Evolutionary conservation across 2,888 invertebrate species (phyloP), one percentile per base, ranked within the genome.

Genomic region (Sphaerophoria rueppellii): DNA sequence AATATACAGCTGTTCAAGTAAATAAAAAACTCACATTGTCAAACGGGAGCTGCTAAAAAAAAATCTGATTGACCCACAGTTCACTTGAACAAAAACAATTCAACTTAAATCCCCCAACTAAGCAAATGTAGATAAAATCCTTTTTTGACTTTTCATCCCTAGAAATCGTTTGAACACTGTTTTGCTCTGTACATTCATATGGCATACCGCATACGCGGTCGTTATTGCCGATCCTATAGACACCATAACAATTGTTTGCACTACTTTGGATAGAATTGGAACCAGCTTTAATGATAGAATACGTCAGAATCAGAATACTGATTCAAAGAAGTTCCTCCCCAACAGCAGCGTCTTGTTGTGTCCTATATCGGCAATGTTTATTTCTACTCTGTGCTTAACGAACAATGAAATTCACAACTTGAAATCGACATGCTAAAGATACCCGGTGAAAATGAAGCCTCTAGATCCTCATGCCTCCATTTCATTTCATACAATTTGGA

Each of bases 401-500:
- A 24, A 24, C 24, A 24, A 2, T 24, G 24, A 24, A 24, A 24
- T 24, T 24, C 24, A 24, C 24, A 58, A 40, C 11, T 4, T 14
- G 7, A 40, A 9, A 40, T 40, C 6, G 9, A 40, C 40, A 40
- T 40, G 6, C 9, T 40, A n/a, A 37, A 16, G 12, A 6, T 12
- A 24, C 40, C 43, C 43, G 24, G 11, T 5, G 12, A 12, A 6
- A 24, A 12, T 24, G 6, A 40, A 6, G 1, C 16, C 3, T 6
- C 11, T 6, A 24, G 6, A 58, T 79, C 37, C 35, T 7, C 79
- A 57, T 79, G 82, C 2, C 34, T 2, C 37, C 48, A 58, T 70
- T 82, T 74, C 70, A 65, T 32, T 70, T 55, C 79, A 69, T 74
- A 82, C 82, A 82, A 82, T 79, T 82, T 79, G 79, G 82, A 82